phyloP scores from a whole-genome alignment of 2,888 invertebrate genomes.

The Eucera pruinosa region DNA sequence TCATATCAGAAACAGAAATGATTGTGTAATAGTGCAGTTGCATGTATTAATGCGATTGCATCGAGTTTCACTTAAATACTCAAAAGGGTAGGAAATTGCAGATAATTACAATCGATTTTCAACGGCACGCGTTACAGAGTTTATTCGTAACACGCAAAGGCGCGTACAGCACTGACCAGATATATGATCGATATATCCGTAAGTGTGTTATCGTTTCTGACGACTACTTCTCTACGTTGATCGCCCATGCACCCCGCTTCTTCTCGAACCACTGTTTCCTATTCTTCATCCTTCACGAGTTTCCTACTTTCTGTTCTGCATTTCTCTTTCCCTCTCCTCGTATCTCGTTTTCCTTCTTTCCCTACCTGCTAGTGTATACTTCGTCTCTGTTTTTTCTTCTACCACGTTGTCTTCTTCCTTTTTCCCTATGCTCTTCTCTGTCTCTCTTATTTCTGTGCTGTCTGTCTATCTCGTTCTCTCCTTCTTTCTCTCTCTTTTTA shows the following conservation, averaged over 20 bases:
- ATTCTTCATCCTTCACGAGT: slow-evolving; percentile 48
- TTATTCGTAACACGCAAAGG: slow-evolving; percentile 41
- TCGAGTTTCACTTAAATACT: background rate
- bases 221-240: slow-evolving; percentile 68
- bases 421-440: slow-evolving; percentile 19
- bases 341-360: slow-evolving; percentile 44
- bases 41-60: slow-evolving; percentile 4
- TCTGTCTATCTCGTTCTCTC: slow-evolving; percentile 49
- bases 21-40: background rate
- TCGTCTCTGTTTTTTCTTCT: slow-evolving; percentile 45
- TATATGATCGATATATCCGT: slow-evolving; percentile 79
- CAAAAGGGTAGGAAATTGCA: background rate
- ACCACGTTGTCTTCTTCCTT: slow-evolving; percentile 65
- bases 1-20: too few species aligned
- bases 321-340: slow-evolving; percentile 51
- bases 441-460: slow-evolving; percentile 29
- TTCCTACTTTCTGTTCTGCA: slow-evolving; percentile 55
- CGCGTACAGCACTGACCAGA: slow-evolving; percentile 61
- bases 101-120: slow-evolving; percentile 50
- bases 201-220: slow-evolving; percentile 78
- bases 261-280: slow-evolving; percentile 59
- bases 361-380: slow-evolving; percentile 37
- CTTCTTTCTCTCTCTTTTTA: slow-evolving; percentile 60
- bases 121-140: slow-evolving; percentile 26
- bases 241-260: slow-evolving; percentile 54